Base-by-base conservation (phyloP, 2,888 invertebrate species). In the Uloborus plumipes region DNA sequence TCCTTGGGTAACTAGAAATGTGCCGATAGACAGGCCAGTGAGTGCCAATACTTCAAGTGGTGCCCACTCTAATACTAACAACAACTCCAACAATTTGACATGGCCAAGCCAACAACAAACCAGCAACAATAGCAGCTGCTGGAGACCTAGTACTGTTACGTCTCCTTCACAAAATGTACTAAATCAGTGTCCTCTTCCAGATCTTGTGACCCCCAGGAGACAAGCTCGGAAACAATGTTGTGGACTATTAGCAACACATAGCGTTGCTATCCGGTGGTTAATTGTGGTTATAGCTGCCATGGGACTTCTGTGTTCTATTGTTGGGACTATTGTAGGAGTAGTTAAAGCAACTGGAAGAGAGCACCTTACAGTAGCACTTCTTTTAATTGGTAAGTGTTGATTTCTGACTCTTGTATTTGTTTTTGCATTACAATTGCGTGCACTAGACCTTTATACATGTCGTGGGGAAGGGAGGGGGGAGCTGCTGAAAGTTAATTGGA, bases 291-390 rank as follows among this genome's bases (percentile, higher is more conserved):
- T 87, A 82, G 94, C 94, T 76, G 90, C 93, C 86, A 92, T 93
- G 39, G 95, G 94, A 26, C 93, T 95, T 62, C 94, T 94, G 88
- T 93, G 94, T 87, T 94, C 94, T 73, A 92, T 94, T 83, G 94
- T 95, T 26, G 95, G 95, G 6, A 94, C 94, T 1, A 93, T 94
- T n/a, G 91, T 95, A 50, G 95, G 94, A 16, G 94, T 94, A 73
- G 92, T 94, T 87, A 92, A 94, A 89, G 94, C 94, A n/a, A 93
- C 94, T 77, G 94, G 94, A 65, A 91, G 93, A 86, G 94, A 95
- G 87, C 94, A 95, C 87, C 93, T 95, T 87, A 94, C 94, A 82
- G 92, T 95, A 86, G 93, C 94, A 49, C 91, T 95, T 67, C 92
- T 95, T 87, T 94, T 95, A 94, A 94, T 95, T 90, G 94, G 95